Evolutionary conservation across 1,140 invertebrate genomes (phyloP).

Genomic region (Doryteuthis pealeii): DNA sequence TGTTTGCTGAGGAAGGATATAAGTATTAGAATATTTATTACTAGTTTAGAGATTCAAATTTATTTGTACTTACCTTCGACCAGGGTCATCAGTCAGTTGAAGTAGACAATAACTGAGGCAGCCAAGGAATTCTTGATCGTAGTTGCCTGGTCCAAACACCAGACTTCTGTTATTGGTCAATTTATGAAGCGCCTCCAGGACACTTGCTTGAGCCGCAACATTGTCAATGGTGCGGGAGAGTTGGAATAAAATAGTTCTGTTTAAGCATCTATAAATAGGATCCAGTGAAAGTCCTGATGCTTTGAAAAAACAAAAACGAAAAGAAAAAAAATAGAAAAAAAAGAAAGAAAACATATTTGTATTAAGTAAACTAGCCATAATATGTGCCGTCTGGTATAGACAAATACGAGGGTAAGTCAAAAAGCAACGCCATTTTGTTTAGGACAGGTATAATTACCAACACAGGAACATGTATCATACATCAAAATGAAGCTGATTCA

Average conservation of each 20-base stretch:
- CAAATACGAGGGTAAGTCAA: too few relatives aligned
- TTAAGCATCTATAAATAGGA: slow-evolving; percentile 88
- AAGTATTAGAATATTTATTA: too few relatives aligned
- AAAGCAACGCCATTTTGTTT: too few relatives aligned
- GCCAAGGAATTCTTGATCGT: slow-evolving; percentile 92
- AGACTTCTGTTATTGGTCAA: slow-evolving; percentile 80
- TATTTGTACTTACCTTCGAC: slow-evolving; percentile 67
- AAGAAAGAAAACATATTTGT: neutral
- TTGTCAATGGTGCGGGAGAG: slow-evolving; percentile 87
- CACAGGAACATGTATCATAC: too few relatives aligned
- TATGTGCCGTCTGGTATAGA: too few relatives aligned
- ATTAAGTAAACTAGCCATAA: neutral
- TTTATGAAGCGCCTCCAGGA: slow-evolving; percentile 90
- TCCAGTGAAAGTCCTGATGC: slow-evolving; percentile 66
- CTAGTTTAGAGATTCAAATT: too few relatives aligned
- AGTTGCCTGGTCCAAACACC: slow-evolving; percentile 91
- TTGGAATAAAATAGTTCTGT: slow-evolving; percentile 90
- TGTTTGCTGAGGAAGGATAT: too few relatives aligned
- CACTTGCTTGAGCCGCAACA: slow-evolving; percentile 80
- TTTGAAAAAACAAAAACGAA: slow-evolving; percentile 24
- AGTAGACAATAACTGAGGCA: slow-evolving; percentile 94
- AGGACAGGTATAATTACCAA: too few relatives aligned
- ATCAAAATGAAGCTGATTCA: too few relatives aligned
- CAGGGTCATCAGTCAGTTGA: slow-evolving; percentile 87
- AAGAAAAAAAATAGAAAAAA: slow-evolving; percentile 12